phyloP scores from a whole-genome alignment of 2,888 invertebrate genomes.

The Oxyteleia sp. region DNA sequence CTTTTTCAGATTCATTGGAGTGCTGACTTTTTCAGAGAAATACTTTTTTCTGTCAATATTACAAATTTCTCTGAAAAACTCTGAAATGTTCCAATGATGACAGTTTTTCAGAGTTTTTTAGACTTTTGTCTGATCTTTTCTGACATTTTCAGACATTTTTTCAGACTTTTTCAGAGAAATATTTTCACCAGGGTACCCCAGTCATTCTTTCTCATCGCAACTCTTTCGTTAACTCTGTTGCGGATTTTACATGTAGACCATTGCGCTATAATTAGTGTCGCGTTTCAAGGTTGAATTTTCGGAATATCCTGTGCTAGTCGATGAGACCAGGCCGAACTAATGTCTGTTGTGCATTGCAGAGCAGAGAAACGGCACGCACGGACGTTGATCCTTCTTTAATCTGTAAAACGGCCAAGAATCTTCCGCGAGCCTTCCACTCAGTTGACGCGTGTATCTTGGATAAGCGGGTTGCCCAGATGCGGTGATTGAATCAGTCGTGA shows the following conservation, averaged over 20 bases:
- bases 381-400: slow-evolving; percentile 66
- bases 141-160: too few relatives aligned
- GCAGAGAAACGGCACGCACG: background rate
- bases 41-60: too few relatives aligned
- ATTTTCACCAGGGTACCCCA: too few relatives aligned
- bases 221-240: too few relatives aligned
- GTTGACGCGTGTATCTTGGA: slow-evolving; percentile 49
- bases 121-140: too few relatives aligned
- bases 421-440: slow-evolving; percentile 52
- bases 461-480: slow-evolving; percentile 55
- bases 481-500: slow-evolving; percentile 43
- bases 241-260: background rate
- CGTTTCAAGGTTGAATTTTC: slow-evolving; percentile 36
- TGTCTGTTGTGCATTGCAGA: slow-evolving; percentile 19
- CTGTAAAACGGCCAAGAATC: slow-evolving; percentile 63
- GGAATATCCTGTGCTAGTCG: slow-evolving; percentile 13
- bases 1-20: too few relatives aligned
- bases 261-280: background rate
- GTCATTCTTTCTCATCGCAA: too few relatives aligned
- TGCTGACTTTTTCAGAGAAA: too few relatives aligned
- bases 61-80: too few relatives aligned
- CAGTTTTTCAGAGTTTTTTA: too few relatives aligned
- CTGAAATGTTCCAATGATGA: too few relatives aligned
- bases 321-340: slow-evolving; percentile 7
- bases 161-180: too few relatives aligned